Percentiles rank a stretch among this genome's conserved stretches.
Evolutionary conservation across 2,113 vertebrate species (phyloP).

Genomic region (Lontra canadensis): DNA sequence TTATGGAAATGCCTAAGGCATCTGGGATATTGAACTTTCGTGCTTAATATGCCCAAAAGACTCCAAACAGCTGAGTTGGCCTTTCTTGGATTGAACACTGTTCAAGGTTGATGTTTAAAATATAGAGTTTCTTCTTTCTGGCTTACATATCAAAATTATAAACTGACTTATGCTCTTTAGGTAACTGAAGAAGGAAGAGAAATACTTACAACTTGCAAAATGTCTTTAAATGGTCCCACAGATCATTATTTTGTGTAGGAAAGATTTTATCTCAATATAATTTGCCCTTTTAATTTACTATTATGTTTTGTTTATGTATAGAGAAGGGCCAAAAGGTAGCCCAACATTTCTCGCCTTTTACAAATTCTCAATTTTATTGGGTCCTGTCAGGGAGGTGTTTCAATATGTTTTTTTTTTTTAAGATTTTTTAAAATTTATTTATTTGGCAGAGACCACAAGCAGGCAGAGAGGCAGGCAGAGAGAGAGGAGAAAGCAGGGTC

Average conservation of each 20-base stretch:
- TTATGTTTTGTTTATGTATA: neutral
- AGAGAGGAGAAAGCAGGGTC: too few relatives aligned
- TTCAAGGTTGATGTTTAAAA: constrained; percentile 17
- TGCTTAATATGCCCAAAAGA: neutral
- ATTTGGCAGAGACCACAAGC: too few relatives aligned
- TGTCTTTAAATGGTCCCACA: neutral
- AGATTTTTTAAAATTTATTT: too few relatives aligned
- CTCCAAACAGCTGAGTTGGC: neutral
- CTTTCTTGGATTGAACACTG: neutral
- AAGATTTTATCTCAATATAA: neutral
- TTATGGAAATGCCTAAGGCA: neutral
- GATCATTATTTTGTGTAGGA: neutral
- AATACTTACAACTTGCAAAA: neutral
- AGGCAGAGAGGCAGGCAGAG: too few relatives aligned
- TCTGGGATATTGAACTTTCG: neutral
- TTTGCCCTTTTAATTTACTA: neutral
- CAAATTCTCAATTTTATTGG: neutral
- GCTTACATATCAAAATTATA: constrained; percentile 9
- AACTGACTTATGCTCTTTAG: neutral
- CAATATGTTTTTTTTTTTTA: neutral
- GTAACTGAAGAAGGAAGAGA: neutral
- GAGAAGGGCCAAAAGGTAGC: neutral
- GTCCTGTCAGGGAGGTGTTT: neutral
- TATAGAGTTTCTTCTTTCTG: neutral
- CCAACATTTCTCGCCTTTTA: neutral